These are phyloP conservation scores for Mastomys coucha DNA, from an alignment of 2,113 vertebrate species.

Conservation along the genomic window DNA sequence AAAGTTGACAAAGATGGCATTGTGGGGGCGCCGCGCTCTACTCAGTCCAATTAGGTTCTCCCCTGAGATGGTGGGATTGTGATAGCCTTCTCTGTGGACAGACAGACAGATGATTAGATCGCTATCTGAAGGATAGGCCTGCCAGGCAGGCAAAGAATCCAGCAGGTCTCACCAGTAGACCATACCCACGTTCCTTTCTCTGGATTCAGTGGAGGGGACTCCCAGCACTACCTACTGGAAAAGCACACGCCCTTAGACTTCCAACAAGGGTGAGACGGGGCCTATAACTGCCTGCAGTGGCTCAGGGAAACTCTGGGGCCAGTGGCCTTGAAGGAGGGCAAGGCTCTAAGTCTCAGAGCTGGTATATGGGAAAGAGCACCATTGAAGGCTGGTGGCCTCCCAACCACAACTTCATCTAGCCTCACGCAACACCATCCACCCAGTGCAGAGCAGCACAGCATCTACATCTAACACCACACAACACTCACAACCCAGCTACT, in stretches of 20 bases:
- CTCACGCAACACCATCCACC: accelerated
- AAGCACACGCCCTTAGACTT: background rate
- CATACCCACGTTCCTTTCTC: background rate
- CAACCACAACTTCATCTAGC: accelerated
- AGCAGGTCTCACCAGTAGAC: accelerated
- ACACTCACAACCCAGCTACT: background rate
- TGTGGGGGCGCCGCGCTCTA: conserved; percentile 94
- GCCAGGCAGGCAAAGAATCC: background rate
- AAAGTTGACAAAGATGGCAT: conserved; percentile 95
- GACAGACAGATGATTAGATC: background rate
- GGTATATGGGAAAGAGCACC: background rate
- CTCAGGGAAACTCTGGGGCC: background rate
- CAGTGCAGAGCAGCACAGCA: background rate
- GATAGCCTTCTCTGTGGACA: conserved; percentile 87
- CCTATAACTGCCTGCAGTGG: accelerated
- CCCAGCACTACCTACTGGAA: background rate
- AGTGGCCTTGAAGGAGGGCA: background rate
- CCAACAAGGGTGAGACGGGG: accelerated
- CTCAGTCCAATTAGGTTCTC: conserved; percentile 94
- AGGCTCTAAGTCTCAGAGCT: background rate
- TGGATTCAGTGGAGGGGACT: background rate
- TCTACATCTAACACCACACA: accelerated
- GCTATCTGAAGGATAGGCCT: accelerated
- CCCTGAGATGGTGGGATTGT: conserved; percentile 84
- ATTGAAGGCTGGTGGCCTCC: background rate